Conservation (phyloP, 1,140 invertebrate species). For the Platorchestia sp. region DNA sequence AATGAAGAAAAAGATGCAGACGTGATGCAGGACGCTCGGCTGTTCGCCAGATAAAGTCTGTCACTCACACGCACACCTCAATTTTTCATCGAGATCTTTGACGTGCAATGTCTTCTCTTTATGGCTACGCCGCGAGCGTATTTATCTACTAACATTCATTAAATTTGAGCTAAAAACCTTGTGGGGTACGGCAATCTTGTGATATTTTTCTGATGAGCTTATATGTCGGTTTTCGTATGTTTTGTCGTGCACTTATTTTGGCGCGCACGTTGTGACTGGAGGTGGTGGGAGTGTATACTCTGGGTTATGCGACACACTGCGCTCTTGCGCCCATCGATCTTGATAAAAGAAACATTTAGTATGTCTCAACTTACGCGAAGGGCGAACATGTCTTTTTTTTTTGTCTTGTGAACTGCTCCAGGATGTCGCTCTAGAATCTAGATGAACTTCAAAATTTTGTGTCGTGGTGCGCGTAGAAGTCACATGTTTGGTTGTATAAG, state of each 20-base stretch:
- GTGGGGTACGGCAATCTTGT: background rate
- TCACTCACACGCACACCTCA: background rate
- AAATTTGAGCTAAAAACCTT: background rate
- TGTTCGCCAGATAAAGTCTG: background rate
- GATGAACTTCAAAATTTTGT: background rate
- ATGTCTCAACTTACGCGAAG: background rate
- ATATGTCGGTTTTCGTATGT: background rate
- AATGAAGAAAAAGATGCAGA: background rate
- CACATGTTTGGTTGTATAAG: background rate
- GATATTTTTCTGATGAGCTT: background rate
- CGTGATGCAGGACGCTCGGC: background rate
- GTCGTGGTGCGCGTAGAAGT: background rate
- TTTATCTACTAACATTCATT: background rate
- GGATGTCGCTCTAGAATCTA: background rate
- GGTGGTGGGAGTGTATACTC: background rate
- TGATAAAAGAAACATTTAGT: background rate
- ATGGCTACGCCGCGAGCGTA: background rate
- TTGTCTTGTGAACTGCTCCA: background rate
- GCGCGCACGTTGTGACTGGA: background rate
- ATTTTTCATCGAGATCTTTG: slow-evolving; percentile 6
- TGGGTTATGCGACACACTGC: background rate
- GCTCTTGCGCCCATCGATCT: background rate
- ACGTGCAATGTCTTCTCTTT: background rate
- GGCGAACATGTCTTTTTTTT: background rate
- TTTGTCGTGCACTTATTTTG: too few species aligned